Evolutionary conservation across 2,888 invertebrate species (phyloP).

Genomic region (Yponomeuta sedellus): DNA sequence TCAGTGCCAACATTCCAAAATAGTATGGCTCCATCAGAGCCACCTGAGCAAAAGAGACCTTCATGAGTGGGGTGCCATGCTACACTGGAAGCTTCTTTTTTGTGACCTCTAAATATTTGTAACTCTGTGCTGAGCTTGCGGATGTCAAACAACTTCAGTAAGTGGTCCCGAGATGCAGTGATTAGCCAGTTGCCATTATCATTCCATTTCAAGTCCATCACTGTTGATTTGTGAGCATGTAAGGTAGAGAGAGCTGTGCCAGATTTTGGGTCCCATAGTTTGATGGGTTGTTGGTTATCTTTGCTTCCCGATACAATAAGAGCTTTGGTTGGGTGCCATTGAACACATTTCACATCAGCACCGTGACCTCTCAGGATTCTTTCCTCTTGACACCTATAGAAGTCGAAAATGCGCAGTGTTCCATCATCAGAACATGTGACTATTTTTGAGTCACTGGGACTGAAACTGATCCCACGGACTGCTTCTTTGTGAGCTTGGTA

Average conservation of each 20-base stretch:
- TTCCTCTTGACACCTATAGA: constrained; percentile 97
- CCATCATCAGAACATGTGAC: constrained; percentile 99
- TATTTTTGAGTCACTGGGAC: constrained; percentile 98
- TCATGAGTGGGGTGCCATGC: constrained; percentile 99
- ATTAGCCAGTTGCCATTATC: constrained; percentile 99
- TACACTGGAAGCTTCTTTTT: constrained; percentile 97
- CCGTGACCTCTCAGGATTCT: constrained; percentile 95
- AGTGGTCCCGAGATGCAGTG: constrained; percentile 98
- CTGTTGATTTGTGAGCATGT: constrained; percentile 99
- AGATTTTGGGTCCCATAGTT: constrained; percentile 99
- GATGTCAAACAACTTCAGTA: constrained; percentile 98
- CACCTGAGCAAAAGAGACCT: constrained; percentile 97
- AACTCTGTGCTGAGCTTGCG: constrained; percentile 96
- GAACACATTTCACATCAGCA: constrained; percentile 98
- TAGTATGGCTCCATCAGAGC: constrained; percentile 98
- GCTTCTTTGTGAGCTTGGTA: constrained; percentile 99
- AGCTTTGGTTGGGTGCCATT: constrained; percentile 99
- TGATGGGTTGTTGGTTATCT: constrained; percentile 99
- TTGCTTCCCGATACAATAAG: constrained; percentile 98
- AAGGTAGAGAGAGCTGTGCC: constrained; percentile 96
- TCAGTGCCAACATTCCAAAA: constrained; percentile 99
- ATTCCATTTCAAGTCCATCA: constrained; percentile 99
- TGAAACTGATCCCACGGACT: constrained; percentile 99
- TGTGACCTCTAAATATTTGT: constrained; percentile 98
- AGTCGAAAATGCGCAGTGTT: constrained; percentile 99